Evolutionary conservation across 2,797 vertebrate species (phyloP).

Genomic region (Melanotaenia trifasciata): DNA sequence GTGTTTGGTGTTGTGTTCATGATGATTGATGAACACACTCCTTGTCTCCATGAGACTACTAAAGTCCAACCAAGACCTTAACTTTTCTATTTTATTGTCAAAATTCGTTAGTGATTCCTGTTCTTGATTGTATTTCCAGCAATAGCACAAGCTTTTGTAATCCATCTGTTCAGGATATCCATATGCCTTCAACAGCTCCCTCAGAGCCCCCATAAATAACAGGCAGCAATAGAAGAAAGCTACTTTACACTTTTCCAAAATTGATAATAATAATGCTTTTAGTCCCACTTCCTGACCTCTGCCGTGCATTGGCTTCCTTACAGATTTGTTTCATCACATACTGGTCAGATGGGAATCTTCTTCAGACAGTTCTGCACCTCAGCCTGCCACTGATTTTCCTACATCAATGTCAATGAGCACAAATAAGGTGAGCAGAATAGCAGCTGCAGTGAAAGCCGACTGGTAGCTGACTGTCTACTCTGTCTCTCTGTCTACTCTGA

Average conservation of each 20-base stretch:
- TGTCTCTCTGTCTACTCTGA: conserved; percentile 20
- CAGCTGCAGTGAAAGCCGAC: conserved; percentile 26
- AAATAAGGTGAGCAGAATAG: conserved; percentile 45
- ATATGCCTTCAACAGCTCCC: conserved; percentile 2
- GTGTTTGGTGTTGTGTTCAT: conserved; percentile 44
- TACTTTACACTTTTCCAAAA: conserved; percentile 31
- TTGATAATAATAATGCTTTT: conserved; percentile 46
- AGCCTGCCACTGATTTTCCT: conserved; percentile 27
- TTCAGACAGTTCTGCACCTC: conserved; percentile 21
- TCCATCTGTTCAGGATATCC: conserved; percentile 9
- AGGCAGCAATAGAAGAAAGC: not conserved
- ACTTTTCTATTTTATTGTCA: conserved; percentile 22
- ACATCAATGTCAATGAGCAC: conserved; percentile 48
- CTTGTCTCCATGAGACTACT: conserved; percentile 5
- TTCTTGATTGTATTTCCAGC: conserved; percentile 2
- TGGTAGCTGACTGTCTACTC: conserved; percentile 20
- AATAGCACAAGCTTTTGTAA: conserved; percentile 11
- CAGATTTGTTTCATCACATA: conserved; percentile 25
- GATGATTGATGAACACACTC: conserved; percentile 48
- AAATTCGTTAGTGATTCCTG: conserved; percentile 12
- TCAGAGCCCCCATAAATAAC: conserved; percentile 22
- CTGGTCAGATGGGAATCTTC: conserved; percentile 25
- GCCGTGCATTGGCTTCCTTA: conserved; percentile 24
- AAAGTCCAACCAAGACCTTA: conserved; percentile 8
- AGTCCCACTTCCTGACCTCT: conserved; percentile 38